A percentile compares a stretch with the other conserved stretches of the same genome.
phyloP scores from a whole-genome alignment of 2,888 invertebrate genomes.

The Plebejus melissa region DNA sequence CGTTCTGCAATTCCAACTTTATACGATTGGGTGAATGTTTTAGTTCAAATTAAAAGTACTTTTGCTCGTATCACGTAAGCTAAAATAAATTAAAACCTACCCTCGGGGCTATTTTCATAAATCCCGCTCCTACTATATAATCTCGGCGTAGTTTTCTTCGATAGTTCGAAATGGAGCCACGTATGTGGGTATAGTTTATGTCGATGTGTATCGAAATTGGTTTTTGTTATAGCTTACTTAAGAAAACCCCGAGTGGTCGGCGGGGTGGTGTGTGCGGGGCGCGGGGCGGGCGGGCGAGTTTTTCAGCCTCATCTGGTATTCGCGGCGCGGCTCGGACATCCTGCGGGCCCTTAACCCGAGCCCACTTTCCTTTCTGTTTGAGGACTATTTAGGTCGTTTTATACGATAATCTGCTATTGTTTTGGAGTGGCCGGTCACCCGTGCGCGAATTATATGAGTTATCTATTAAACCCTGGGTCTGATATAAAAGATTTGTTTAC shows the following conservation, averaged over 20 bases:
- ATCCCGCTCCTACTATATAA: slow-evolving; percentile 3
- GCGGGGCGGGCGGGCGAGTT: slow-evolving; percentile 28
- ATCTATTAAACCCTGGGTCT: slow-evolving; percentile 71
- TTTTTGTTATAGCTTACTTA: slow-evolving; percentile 35
- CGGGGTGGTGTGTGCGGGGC: slow-evolving; percentile 31
- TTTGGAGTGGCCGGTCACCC: slow-evolving; percentile 65
- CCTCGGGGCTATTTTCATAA: slow-evolving; percentile 6
- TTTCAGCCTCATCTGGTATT: slow-evolving; percentile 65
- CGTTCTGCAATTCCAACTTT: neutral
- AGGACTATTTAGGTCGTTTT: slow-evolving; percentile 75
- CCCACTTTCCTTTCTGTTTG: slow-evolving; percentile 64
- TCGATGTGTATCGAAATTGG: slow-evolving; percentile 32
- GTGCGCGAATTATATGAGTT: slow-evolving; percentile 74
- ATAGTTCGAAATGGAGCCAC: slow-evolving; percentile 24
- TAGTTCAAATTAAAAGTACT: neutral
- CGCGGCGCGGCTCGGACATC: slow-evolving; percentile 67
- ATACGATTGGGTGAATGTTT: neutral
- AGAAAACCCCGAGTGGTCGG: slow-evolving; percentile 34
- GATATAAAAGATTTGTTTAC: neutral
- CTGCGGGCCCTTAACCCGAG: slow-evolving; percentile 70
- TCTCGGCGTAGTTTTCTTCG: slow-evolving; percentile 14
- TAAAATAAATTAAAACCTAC: neutral
- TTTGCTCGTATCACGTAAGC: neutral
- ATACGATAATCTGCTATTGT: slow-evolving; percentile 78
- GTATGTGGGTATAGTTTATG: slow-evolving; percentile 28